phyloP scores from a whole-genome alignment of 2,888 invertebrate genomes.

The Mesochorus sp. region DNA sequence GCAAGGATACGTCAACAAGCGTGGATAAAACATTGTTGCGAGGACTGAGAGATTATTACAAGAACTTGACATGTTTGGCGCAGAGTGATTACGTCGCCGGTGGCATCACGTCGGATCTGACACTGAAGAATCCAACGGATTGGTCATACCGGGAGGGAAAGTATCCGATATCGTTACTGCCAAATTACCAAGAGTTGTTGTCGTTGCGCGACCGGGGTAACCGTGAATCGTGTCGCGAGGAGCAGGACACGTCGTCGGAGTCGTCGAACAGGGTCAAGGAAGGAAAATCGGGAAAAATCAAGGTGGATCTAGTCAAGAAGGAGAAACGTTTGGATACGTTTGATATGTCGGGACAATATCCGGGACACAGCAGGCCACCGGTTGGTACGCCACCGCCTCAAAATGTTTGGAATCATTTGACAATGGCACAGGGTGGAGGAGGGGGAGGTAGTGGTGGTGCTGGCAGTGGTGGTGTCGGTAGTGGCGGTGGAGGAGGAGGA shows the following conservation, averaged over 20 bases:
- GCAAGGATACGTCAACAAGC: conserved; percentile 50
- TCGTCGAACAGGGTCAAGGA: too few species aligned
- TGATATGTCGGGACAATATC: conserved; percentile 79
- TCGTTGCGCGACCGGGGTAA: too few species aligned
- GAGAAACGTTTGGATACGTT: conserved; percentile 64
- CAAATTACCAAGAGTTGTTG: conserved; percentile 44
- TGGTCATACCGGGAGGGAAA: conserved; percentile 37
- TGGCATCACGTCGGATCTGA: conserved; percentile 4
- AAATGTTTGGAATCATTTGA: conserved; percentile 79
- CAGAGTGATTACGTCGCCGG: not conserved
- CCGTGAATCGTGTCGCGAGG: too few species aligned
- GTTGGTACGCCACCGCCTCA: conserved; percentile 80
- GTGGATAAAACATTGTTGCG: conserved; percentile 36
- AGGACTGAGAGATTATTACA: conserved; percentile 55
- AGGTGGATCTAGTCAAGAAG: conserved; percentile 38
- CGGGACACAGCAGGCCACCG: conserved; percentile 79
- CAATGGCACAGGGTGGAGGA: conserved; percentile 78
- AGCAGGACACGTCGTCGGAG: too few species aligned
- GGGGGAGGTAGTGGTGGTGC: conserved; percentile 71
- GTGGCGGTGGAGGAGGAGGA: not conserved
- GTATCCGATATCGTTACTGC: conserved; percentile 25
- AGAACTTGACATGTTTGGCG: conserved; percentile 19
- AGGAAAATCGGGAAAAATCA: too few species aligned
- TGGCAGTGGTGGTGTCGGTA: conserved; percentile 15
- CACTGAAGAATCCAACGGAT: conserved; percentile 31